Base-by-base conservation (phyloP, 2,888 invertebrate species). In the Ctenicera cuprea region DNA sequence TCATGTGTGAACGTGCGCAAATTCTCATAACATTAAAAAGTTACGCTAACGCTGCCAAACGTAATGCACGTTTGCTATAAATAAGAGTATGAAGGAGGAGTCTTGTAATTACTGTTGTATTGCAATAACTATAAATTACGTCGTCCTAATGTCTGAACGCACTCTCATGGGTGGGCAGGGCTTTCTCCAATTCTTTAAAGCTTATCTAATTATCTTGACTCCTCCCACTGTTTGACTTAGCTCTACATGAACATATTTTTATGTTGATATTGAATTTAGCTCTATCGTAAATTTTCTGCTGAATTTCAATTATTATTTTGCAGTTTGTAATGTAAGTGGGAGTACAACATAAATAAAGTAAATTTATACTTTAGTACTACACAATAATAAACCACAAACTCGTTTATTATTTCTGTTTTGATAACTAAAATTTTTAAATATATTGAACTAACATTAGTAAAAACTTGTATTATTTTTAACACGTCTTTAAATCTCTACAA, bases 91-190 rank as follows among this genome's bases (percentile, higher is more conserved):
- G 74, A 71, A 66, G 74, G 74, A 70, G 74, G 74, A 71, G 74
- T 62, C 66, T 70, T 74, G 70, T 74, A 74, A 74, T 74, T 74
- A 74, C 71, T 74, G 74, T 66, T 70, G 70, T 67, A 74, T 74
- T 74, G 74, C 74, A 70, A 74, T 74, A 74, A 70, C 74, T 74
- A 74, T 74, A 74, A 74, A 74, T 74, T 74, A 74, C 66, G 59
- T 74, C 66, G 48, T 71, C 70, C 74, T 74, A 74, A 74, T 74
- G 70, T 66, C 65, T 52, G 61, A 71, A 74, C 66, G 69, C 65
- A 69, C 45, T 62, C 73, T 74, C 66, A 62, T 65, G 74, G 74
- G 74, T 74, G 71, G 74, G 74, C 70, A 70, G 74, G 66, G 61
- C 66, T 71, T 71, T 74, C 65, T 74, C 65, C 65, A 74, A 74